Evolutionary conservation across 53 echinoderm and acorn worm species (phyloP).

Genomic region (Echinometra lucunter): DNA sequence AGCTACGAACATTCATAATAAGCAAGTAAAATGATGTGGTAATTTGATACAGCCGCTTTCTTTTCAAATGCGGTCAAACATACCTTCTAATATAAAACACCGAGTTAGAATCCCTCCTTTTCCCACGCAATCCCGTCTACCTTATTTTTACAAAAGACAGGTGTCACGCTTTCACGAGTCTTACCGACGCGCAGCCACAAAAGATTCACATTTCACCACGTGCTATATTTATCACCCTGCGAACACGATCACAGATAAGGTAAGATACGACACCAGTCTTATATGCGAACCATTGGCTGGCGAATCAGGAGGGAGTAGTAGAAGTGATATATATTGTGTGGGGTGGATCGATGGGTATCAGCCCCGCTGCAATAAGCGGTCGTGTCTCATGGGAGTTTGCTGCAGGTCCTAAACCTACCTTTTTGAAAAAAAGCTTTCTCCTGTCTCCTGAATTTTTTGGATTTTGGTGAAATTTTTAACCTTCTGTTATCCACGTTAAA

Average conservation of each 20-base stretch:
- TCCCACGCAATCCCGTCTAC: not conserved
- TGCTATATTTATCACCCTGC: slow-evolving; percentile 7
- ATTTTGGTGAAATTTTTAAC: too few species aligned
- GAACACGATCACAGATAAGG: not conserved
- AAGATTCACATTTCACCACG: not conserved
- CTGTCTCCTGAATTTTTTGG: too few species aligned
- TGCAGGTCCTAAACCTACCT: not conserved
- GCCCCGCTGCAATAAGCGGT: not conserved
- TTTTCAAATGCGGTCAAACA: not conserved
- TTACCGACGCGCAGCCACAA: slow-evolving; percentile 10
- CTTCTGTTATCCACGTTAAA: too few species aligned
- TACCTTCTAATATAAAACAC: not conserved
- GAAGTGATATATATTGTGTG: not conserved
- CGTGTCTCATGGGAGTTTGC: not conserved
- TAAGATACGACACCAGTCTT: not conserved
- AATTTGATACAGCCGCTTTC: not conserved
- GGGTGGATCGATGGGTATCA: not conserved
- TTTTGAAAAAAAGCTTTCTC: not conserved
- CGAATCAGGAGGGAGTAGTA: not conserved
- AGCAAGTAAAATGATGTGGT: not conserved
- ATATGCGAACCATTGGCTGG: too few species aligned
- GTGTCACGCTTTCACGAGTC: slow-evolving; percentile 1
- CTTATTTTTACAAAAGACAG: slow-evolving; percentile 42
- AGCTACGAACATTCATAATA: not conserved
- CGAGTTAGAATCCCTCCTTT: not conserved